Conservation (phyloP, 2,797 vertebrate genomes). For the Acipenser ruthenus region DNA sequence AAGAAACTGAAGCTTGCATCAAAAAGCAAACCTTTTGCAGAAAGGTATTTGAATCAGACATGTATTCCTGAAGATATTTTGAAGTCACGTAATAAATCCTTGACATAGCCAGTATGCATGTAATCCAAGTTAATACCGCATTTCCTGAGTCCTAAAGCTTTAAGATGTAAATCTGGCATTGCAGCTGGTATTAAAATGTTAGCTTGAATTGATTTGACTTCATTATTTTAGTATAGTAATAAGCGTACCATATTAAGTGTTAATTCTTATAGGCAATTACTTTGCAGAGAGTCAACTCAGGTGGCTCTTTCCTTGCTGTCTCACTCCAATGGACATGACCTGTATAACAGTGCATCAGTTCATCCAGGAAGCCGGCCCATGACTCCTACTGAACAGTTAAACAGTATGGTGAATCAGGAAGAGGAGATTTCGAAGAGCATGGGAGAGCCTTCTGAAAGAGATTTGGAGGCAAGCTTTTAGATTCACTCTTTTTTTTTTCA, state of each 20-base stretch:
- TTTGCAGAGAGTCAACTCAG: neutral
- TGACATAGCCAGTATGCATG: no score
- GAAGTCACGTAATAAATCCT: no score
- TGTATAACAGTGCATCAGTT: neutral
- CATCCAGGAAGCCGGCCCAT: constrained; percentile 48
- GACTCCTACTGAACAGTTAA: constrained; percentile 72
- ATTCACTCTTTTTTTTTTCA: no score
- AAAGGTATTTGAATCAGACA: constrained; percentile 37
- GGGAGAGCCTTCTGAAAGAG: constrained; percentile 52
- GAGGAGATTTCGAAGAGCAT: constrained; percentile 38
- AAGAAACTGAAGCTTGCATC: constrained; percentile 38
- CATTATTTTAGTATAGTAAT: no score
- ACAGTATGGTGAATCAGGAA: constrained; percentile 62
- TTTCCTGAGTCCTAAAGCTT: no score
- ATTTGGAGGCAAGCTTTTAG: constrained; percentile 58
- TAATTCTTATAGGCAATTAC: no score
- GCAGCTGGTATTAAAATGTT: no score
- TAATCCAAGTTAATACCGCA: no score
- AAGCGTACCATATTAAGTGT: no score
- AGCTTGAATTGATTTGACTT: no score
- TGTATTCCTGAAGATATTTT: no score
- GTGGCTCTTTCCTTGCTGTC: neutral
- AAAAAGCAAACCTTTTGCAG: constrained; percentile 19
- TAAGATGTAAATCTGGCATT: no score
- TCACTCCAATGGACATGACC: neutral